These are phyloP conservation scores for Drosophila putrida DNA, from an alignment of 2,888 invertebrate species.

Conservation along the genomic window DNA sequence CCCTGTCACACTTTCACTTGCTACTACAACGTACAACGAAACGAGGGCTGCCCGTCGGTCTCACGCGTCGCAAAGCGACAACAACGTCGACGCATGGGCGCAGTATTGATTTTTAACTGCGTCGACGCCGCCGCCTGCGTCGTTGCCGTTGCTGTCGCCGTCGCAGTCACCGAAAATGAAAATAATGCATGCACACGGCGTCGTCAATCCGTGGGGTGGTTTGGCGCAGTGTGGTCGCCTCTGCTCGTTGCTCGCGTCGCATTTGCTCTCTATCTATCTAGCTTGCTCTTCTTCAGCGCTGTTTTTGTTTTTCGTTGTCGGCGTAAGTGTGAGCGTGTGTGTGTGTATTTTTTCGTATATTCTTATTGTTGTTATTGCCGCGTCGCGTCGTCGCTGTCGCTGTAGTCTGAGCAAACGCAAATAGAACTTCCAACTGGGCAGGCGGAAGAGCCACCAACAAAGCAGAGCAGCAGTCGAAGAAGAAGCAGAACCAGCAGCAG, in stretches of 20 bases:
- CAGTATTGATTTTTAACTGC: slow-evolving; percentile 83
- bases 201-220: slow-evolving; percentile 83
- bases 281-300: slow-evolving; percentile 21
- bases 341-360: neutral
- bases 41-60: slow-evolving; percentile 14
- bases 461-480: slow-evolving; percentile 18
- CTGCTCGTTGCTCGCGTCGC: slow-evolving; percentile 23
- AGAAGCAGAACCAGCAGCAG: slow-evolving; percentile 18
- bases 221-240: slow-evolving; percentile 70
- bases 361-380: slow-evolving; percentile 28
- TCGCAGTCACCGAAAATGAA: slow-evolving; percentile 46
- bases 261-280: slow-evolving; percentile 29
- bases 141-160: slow-evolving; percentile 30
- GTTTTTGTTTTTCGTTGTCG: slow-evolving; percentile 20
- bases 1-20: slow-evolving; percentile 42
- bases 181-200: slow-evolving; percentile 60
- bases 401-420: slow-evolving; percentile 72
- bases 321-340: neutral
- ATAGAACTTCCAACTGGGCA: slow-evolving; percentile 67
- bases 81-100: slow-evolving; percentile 78
- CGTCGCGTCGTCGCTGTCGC: slow-evolving; percentile 30
- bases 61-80: slow-evolving; percentile 45
- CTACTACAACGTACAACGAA: neutral
- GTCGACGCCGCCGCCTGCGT: slow-evolving; percentile 70
- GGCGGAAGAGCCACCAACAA: slow-evolving; percentile 42